Evolutionary conservation across 2,888 invertebrate genomes (phyloP).

Genomic region (Orthosia gothica): DNA sequence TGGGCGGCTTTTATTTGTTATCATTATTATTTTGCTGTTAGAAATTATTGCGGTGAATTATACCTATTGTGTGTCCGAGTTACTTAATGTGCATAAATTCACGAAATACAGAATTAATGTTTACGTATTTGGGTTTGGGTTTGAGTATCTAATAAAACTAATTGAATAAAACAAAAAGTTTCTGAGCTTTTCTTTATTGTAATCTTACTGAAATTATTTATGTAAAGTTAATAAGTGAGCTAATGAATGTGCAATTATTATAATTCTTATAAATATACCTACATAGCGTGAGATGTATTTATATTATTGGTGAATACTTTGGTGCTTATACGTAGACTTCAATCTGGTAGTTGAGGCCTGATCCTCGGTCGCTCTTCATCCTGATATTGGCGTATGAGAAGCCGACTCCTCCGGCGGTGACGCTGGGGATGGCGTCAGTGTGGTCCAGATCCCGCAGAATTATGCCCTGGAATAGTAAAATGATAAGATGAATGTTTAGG

Average conservation of each 20-base stretch:
- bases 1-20: constrained; percentile 33
- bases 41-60: constrained; percentile 13
- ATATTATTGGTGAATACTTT: constrained; percentile 12
- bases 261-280: not conserved
- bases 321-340: constrained; percentile 83
- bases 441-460: constrained; percentile 87
- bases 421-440: constrained; percentile 80
- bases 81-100: constrained; percentile 3
- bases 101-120: not conserved
- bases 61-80: constrained; percentile 15
- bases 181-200: constrained; percentile 23
- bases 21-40: constrained; percentile 29
- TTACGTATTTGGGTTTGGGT: not conserved
- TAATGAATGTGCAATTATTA: constrained; percentile 15
- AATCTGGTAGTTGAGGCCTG: constrained; percentile 87
- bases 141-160: constrained; percentile 1
- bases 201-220: constrained; percentile 5
- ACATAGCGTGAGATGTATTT: constrained; percentile 2
- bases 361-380: constrained; percentile 86
- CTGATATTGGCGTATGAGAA: constrained; percentile 86
- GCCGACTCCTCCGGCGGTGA: constrained; percentile 88
- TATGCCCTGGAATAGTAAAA: constrained; percentile 81
- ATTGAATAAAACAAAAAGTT: constrained; percentile 28
- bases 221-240: constrained; percentile 25
- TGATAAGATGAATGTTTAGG: constrained; percentile 1